These are phyloP conservation scores for Ashinkailepas kermadecensis DNA, from an alignment of 2,888 invertebrate species.

Conservation along the genomic window DNA sequence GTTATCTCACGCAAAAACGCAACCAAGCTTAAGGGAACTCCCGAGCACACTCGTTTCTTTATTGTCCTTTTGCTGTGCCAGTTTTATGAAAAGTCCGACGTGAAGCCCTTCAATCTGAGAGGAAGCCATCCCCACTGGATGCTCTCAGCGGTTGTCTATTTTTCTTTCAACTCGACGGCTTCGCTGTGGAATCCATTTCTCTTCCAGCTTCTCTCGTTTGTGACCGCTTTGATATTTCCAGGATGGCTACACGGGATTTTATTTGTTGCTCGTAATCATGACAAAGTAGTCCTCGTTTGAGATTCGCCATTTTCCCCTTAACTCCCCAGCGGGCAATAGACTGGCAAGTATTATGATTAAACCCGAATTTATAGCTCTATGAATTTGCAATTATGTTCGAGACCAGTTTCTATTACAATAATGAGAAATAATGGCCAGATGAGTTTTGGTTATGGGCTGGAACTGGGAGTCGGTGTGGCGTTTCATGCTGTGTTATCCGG, in stretches of 20 bases:
- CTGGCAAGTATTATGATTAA: slow-evolving; percentile 12
- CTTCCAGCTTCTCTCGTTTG: not conserved
- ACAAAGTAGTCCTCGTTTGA: not conserved
- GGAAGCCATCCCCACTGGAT: too few species aligned
- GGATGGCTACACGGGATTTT: not conserved
- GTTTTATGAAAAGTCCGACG: too few species aligned
- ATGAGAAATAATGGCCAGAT: slow-evolving; percentile 4
- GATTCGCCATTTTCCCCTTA: slow-evolving; percentile 10
- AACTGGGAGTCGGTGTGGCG: not conserved
- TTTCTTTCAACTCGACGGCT: too few species aligned
- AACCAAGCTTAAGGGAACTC: too few species aligned
- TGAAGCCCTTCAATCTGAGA: too few species aligned
- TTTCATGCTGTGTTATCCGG: too few species aligned
- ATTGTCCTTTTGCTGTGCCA: too few species aligned
- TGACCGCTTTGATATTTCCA: not conserved
- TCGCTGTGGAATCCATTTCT: not conserved
- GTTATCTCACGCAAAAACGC: too few species aligned
- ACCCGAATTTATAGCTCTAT: slow-evolving; percentile 3
- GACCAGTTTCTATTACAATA: not conserved
- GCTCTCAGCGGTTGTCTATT: too few species aligned
- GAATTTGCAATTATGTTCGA: slow-evolving; percentile 9
- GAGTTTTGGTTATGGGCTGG: not conserved
- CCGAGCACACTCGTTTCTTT: too few species aligned
- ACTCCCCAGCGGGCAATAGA: slow-evolving; percentile 11
- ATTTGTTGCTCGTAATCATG: slow-evolving; percentile 8